Evolutionary conservation across 1,140 invertebrate species (phyloP).

Genomic region (Anthonomus grandis): DNA sequence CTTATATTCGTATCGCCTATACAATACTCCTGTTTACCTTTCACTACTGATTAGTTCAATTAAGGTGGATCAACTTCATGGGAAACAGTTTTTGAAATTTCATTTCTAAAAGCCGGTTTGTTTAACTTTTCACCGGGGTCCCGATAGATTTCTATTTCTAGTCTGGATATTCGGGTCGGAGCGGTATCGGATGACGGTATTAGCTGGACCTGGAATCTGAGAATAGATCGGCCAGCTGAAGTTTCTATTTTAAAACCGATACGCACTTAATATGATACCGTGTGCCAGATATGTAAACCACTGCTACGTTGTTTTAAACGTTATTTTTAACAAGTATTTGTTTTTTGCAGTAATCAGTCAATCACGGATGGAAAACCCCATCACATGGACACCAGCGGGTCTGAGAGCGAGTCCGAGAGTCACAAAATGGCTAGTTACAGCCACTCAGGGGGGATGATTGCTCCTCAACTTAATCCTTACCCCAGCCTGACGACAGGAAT

Average conservation of each 20-base stretch:
- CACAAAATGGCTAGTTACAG: constrained; percentile 35
- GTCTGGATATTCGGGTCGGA: too few species aligned
- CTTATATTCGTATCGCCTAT: too few species aligned
- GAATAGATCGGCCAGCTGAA: constrained; percentile 26
- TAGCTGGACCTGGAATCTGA: constrained; percentile 31
- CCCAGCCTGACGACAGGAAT: constrained; percentile 38
- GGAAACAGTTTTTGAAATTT: too few species aligned
- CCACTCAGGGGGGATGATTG: constrained; percentile 30
- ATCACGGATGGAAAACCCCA: constrained; percentile 44
- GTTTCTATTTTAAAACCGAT: constrained; percentile 30
- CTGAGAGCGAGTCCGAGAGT: constrained; percentile 44
- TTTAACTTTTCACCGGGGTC: constrained; percentile 6
- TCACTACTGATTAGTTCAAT: too few species aligned
- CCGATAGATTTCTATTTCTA: constrained; percentile 28
- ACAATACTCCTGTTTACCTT: too few species aligned
- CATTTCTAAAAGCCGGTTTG: constrained; percentile 5
- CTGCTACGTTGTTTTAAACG: neutral
- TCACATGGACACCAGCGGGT: constrained; percentile 47
- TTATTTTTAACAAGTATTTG: constrained; percentile 6
- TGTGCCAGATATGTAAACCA: neutral
- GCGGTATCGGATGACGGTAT: constrained; percentile 30
- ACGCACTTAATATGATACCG: constrained; percentile 15
- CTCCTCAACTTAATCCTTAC: constrained; percentile 39
- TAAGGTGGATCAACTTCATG: too few species aligned
- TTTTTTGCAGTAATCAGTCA: constrained; percentile 40